Percentiles rank a stretch among this genome's conserved stretches.
phyloP scores from a whole-genome alignment of 2,113 vertebrate genomes.

The Alectura lathami region DNA sequence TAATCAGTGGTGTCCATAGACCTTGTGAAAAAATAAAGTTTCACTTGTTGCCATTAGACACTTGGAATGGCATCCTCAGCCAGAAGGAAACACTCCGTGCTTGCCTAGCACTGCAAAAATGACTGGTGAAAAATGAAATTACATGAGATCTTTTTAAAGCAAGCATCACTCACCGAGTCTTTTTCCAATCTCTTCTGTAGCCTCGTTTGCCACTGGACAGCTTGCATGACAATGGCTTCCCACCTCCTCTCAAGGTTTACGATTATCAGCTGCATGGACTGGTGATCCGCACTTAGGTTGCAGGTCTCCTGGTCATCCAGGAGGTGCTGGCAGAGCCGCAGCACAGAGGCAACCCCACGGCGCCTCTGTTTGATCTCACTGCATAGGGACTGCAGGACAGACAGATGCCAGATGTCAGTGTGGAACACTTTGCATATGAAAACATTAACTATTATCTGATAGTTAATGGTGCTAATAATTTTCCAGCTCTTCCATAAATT shows the following conservation, averaged over 20 bases:
- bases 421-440: background rate
- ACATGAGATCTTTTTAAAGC: background rate
- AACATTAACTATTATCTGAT: background rate
- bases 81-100: background rate
- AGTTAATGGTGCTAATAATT: background rate
- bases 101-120: background rate
- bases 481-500: slow-evolving; percentile 5
- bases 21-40: background rate
- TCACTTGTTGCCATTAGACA: background rate
- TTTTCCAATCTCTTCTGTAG: slow-evolving; percentile 84
- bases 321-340: slow-evolving; percentile 92
- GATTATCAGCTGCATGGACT: slow-evolving; percentile 91
- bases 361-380: slow-evolving; percentile 88
- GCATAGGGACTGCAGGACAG: slow-evolving; percentile 85
- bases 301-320: slow-evolving; percentile 87
- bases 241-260: slow-evolving; percentile 96
- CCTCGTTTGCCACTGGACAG: slow-evolving; percentile 94
- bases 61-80: background rate
- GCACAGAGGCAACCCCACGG: slow-evolving; percentile 88
- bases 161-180: slow-evolving; percentile 80
- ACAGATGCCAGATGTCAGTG: slow-evolving; percentile 14
- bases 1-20: background rate
- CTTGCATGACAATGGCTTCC: slow-evolving; percentile 99
- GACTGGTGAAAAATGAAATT: background rate
- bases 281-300: slow-evolving; percentile 87